Base-by-base conservation (phyloP, 2,113 vertebrate species). In the Danio rerio region DNA sequence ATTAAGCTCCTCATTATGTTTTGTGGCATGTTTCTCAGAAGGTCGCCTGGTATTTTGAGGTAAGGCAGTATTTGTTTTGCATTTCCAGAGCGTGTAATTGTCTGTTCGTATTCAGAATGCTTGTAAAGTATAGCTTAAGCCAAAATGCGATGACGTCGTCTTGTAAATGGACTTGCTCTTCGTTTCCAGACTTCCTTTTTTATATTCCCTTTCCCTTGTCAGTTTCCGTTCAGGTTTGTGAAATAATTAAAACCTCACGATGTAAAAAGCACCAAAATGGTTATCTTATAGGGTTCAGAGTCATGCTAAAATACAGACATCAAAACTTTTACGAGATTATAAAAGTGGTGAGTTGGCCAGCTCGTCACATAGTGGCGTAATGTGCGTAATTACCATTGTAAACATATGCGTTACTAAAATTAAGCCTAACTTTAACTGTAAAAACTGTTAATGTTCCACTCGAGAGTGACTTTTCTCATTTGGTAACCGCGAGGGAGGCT, bases 271-370 rank as follows among this genome's bases (percentile, higher is more conserved):
- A 80, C 61, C 78, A 85, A 58, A 85, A 83, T 85, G 70, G 76
- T 81, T 58, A 16, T 79, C 58, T 70, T 40, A 56, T 75, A 73
- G 63, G 69, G 78, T 20, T 50, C 62, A 79, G 72, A 84, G 58
- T 81, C 81, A 92, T 89, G 83, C 78, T 82, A 80, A 90, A 90
- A 87, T 92, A 88, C 88, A 91, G 86, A 92, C 90, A 91, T 90
- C 82, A 81, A 21, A 77, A 77, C 3, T 2, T 77, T 63, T 63
- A 77, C 9, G 45, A 80, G 69, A 85, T 88, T 88, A 89, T 77
- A 70, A 83, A 78, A 82, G 74, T 82, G 76, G 81, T 89, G 87
- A 90, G 89, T 85, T 81, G 87, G 85, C 80, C 72, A 72, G 72
- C 11, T 42, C 53, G 52, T 81, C 83, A 75, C 85, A 76, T 90